A percentile compares a stretch with the other conserved stretches of the same genome.
These are phyloP conservation scores for Neuroterus valhalla DNA, from an alignment of 1,140 invertebrate species.

Conservation along the genomic window DNA sequence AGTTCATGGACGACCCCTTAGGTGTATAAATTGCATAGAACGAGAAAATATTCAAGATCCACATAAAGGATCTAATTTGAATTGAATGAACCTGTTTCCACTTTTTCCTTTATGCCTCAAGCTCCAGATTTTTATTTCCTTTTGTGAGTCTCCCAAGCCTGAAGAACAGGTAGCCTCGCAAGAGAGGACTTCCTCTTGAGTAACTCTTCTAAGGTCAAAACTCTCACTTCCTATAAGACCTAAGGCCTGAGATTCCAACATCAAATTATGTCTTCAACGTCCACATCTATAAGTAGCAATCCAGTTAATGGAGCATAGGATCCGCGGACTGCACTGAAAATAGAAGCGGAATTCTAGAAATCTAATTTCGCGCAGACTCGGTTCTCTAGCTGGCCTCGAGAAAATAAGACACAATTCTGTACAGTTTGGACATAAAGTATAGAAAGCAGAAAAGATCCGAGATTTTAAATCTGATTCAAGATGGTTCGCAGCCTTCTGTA, in stretches of 20 bases:
- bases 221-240: slow-evolving; percentile 6
- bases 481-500: background rate
- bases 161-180: slow-evolving; percentile 13
- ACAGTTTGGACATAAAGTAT: slow-evolving; percentile 30
- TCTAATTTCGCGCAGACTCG: slow-evolving; percentile 47
- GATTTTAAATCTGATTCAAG: slow-evolving; percentile 41
- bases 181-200: slow-evolving; percentile 29
- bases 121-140: background rate
- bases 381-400: slow-evolving; percentile 7
- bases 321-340: slow-evolving; percentile 43
- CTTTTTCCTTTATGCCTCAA: slow-evolving; percentile 10
- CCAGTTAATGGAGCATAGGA: slow-evolving; percentile 26
- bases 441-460: background rate
- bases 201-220: slow-evolving; percentile 24
- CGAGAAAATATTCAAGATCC: background rate
- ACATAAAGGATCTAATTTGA: slow-evolving; percentile 22
- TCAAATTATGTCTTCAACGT: slow-evolving; percentile 23
- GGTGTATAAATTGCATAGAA: background rate
- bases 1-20: no score
- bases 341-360: slow-evolving; percentile 53
- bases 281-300: slow-evolving; percentile 20
- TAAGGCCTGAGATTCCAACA: background rate
- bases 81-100: slow-evolving; percentile 21
- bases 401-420: slow-evolving; percentile 16
- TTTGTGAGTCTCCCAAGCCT: background rate